These are phyloP conservation scores for Pontoporia blainvillei DNA, from an alignment of 2,113 vertebrate species.

Conservation along the genomic window DNA sequence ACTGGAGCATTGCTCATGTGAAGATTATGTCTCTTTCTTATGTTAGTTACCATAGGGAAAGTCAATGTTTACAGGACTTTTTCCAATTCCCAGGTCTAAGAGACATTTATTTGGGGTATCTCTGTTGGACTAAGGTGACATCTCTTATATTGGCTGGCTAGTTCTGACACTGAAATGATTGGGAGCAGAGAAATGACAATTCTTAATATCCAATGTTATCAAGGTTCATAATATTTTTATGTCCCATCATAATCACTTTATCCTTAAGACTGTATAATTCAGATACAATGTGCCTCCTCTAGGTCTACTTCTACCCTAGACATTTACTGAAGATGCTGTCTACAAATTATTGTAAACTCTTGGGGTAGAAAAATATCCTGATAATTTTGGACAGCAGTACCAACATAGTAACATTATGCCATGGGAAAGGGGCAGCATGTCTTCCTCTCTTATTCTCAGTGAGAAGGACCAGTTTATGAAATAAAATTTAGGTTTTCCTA, in stretches of 20 bases:
- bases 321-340: not conserved
- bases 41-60: not conserved
- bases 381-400: not conserved
- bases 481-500: not conserved
- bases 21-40: not conserved
- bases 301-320: not conserved
- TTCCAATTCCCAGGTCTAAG: not conserved
- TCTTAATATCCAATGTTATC: not conserved
- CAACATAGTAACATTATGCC: fast-evolving
- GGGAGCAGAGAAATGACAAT: not conserved
- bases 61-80: not conserved
- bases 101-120: not conserved
- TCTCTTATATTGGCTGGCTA: not conserved
- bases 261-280: not conserved
- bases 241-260: not conserved
- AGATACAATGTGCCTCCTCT: not conserved
- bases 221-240: not conserved
- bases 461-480: not conserved
- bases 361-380: not conserved
- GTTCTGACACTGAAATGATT: not conserved
- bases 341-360: not conserved
- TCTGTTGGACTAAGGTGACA: not conserved
- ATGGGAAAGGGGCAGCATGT: not conserved
- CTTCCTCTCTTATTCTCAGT: not conserved
- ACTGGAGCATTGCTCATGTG: not conserved